A percentile compares a stretch with the other conserved stretches of the same genome.
These are phyloP conservation scores for Meteorus sp. DNA, from an alignment of 1,140 invertebrate genomes.

Conservation along the genomic window DNA sequence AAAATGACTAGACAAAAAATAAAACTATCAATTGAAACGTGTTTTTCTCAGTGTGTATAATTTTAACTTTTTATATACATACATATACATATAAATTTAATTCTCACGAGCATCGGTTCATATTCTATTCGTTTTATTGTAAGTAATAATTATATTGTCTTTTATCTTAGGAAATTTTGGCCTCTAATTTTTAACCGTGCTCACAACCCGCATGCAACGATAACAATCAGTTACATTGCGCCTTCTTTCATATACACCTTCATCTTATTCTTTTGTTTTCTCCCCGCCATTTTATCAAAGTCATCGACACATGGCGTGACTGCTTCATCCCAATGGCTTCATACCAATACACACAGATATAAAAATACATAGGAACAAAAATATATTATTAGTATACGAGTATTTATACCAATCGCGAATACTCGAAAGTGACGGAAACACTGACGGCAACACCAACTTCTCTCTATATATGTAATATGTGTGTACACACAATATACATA, in stretches of 20 bases:
- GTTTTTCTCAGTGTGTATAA: background rate
- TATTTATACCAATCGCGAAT: constrained; percentile 30
- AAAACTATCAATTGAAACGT: background rate
- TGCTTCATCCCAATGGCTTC: constrained; percentile 2
- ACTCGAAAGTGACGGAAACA: constrained; percentile 29
- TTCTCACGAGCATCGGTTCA: no score
- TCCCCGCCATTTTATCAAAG: background rate
- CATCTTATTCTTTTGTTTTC: background rate
- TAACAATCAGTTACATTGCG: background rate
- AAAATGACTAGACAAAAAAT: no score
- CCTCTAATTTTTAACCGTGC: background rate
- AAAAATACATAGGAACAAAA: no score
- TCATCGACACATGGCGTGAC: constrained; percentile 25
- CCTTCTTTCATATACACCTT: background rate
- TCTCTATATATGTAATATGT: constrained; percentile 24
- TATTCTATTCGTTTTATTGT: background rate
- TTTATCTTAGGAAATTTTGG: background rate
- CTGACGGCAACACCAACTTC: constrained; percentile 33
- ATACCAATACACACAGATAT: no score
- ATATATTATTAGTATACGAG: constrained; percentile 29
- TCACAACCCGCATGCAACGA: background rate
- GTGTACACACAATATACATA: background rate
- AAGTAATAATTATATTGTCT: constrained; percentile 5
- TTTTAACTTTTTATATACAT: background rate
- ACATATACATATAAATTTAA: no score